A percentile compares a stretch with the other conserved stretches of the same genome.
phyloP scores from a whole-genome alignment of 2,797 vertebrate genomes.

The Emydoidea blandingii region DNA sequence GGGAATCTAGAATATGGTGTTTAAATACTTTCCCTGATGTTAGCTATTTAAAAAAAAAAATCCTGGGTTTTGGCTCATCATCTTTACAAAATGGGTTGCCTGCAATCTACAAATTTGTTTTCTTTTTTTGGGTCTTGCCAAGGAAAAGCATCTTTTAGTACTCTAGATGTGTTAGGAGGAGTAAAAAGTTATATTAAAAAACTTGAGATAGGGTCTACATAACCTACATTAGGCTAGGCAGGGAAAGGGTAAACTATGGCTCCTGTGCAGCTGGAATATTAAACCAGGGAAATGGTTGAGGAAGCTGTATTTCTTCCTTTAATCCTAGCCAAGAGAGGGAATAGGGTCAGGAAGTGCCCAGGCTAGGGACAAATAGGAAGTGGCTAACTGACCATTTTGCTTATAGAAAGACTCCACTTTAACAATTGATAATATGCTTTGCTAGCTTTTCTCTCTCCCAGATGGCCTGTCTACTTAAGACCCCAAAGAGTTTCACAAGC shows the following conservation, averaged over 20 bases:
- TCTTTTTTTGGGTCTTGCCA: not conserved
- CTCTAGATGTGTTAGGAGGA: not conserved
- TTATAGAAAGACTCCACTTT: not conserved
- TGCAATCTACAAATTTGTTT: not conserved
- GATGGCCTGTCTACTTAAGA: not conserved
- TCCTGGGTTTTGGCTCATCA: not conserved
- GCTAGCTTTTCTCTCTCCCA: not conserved
- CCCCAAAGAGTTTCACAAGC: not conserved
- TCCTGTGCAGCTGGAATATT: not conserved
- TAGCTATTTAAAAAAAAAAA: not conserved
- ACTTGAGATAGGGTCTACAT: not conserved
- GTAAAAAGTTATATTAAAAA: constrained; percentile 11
- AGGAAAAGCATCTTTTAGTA: not conserved
- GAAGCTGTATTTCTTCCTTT: not conserved
- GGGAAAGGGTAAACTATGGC: not conserved
- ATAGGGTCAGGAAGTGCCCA: not conserved
- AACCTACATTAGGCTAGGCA: not conserved
- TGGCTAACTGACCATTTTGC: not conserved
- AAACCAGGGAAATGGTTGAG: not conserved
- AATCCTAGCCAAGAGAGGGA: not conserved
- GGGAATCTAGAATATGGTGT: not conserved
- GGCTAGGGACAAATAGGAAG: not conserved
- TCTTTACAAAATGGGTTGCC: not conserved
- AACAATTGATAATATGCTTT: not conserved
- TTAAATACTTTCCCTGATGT: not conserved